These are phyloP conservation scores for Galbula dea DNA, from an alignment of 2,113 vertebrate species.

Conservation along the genomic window DNA sequence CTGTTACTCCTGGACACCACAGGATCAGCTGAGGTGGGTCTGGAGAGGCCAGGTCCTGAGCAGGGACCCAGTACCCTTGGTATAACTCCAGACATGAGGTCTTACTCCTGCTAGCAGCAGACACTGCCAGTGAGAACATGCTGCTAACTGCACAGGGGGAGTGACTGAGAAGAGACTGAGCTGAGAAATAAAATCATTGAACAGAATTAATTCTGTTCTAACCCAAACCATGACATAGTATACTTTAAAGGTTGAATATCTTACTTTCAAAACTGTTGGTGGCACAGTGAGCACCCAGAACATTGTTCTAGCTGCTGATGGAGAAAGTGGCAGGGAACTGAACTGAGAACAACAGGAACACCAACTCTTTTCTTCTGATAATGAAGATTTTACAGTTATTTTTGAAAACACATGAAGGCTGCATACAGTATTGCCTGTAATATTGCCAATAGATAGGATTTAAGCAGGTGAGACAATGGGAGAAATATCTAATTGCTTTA, in stretches of 20 bases:
- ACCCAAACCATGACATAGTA: too few species aligned
- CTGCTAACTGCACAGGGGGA: too few species aligned
- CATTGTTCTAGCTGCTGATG: neutral
- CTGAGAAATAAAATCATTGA: too few species aligned
- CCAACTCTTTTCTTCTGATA: neutral
- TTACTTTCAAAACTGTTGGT: neutral
- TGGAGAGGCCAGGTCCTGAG: neutral
- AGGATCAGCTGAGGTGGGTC: rapidly evolving
- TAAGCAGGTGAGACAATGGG: neutral
- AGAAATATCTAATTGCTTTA: neutral
- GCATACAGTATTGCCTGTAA: neutral
- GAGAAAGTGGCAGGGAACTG: neutral
- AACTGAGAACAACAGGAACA: neutral
- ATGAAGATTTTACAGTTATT: neutral
- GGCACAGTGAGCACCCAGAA: neutral
- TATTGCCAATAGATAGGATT: too few species aligned
- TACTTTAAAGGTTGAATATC: rapidly evolving
- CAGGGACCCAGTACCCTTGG: too few species aligned
- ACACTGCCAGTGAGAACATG: too few species aligned
- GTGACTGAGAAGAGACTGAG: too few species aligned
- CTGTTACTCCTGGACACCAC: neutral
- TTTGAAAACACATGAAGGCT: neutral
- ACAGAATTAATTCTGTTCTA: too few species aligned
- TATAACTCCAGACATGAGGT: too few species aligned
- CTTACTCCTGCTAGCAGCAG: too few species aligned